A percentile compares a stretch with the other conserved stretches of the same genome.
Evolutionary conservation across 2,888 invertebrate species (phyloP).

Genomic region (Microctonus brassicae): DNA sequence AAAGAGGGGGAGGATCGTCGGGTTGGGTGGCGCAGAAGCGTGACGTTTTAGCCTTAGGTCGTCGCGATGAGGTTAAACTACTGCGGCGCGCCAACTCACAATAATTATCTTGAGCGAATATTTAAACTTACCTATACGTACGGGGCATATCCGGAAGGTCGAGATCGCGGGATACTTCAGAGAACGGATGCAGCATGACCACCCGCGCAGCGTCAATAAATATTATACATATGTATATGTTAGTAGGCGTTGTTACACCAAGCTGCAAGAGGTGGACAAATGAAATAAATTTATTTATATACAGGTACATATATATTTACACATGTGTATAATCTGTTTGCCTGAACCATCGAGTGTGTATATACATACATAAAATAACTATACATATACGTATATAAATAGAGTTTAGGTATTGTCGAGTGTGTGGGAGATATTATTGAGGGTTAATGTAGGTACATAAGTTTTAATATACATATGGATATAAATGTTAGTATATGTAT

Average conservation of each 20-base stretch:
- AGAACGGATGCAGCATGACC: slow-evolving; percentile 30
- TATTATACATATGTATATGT: slow-evolving; percentile 30
- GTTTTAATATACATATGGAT: no score
- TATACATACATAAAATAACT: no score
- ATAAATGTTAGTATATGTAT: no score
- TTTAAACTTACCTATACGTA: slow-evolving; percentile 6
- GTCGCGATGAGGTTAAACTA: slow-evolving; percentile 17
- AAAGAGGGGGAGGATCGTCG: not conserved
- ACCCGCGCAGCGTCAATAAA: slow-evolving; percentile 32
- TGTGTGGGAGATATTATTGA: not conserved
- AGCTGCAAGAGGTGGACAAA: slow-evolving; percentile 14
- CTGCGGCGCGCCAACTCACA: slow-evolving; percentile 10
- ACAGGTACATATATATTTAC: no score
- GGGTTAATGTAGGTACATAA: not conserved
- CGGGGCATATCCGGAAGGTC: slow-evolving; percentile 16
- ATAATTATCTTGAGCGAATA: slow-evolving; percentile 27
- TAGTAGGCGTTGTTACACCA: slow-evolving; percentile 21
- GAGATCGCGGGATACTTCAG: not conserved
- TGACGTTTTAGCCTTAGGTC: slow-evolving; percentile 17
- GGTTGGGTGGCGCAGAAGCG: slow-evolving; percentile 29
- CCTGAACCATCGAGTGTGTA: no score
- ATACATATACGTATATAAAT: no score
- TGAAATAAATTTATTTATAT: slow-evolving; percentile 13
- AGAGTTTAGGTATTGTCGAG: not conserved
- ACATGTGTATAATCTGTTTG: no score